These are phyloP conservation scores for Tragelaphus buxtoni DNA, from an alignment of 2,113 vertebrate species.

Conservation along the genomic window DNA sequence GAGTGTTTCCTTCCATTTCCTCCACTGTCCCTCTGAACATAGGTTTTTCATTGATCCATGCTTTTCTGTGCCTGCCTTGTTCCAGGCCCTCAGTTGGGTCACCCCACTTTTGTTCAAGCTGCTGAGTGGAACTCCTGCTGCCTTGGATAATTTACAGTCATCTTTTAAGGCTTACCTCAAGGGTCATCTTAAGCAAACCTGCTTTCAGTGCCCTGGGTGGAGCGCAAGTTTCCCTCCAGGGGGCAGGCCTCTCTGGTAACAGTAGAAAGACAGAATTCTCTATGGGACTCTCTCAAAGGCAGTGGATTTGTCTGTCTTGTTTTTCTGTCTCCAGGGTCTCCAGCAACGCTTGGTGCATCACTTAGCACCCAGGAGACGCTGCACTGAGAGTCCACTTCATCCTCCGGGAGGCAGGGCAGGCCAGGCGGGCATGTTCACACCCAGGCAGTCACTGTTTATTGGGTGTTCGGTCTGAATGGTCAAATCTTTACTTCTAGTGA, in stretches of 20 bases:
- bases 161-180: not conserved
- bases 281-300: not conserved
- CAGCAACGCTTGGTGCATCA: accelerated
- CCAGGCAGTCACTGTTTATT: not conserved
- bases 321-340: not conserved
- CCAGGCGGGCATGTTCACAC: accelerated
- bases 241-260: not conserved
- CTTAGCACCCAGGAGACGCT: not conserved
- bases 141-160: not conserved
- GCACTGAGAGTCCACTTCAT: too few species aligned
- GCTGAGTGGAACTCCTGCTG: not conserved
- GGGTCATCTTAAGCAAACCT: not conserved
- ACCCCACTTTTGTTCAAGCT: not conserved
- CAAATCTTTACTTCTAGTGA: not conserved
- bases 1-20: not conserved
- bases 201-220: not conserved
- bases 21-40: not conserved
- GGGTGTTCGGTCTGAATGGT: not conserved
- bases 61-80: not conserved
- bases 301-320: not conserved
- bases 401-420: not conserved
- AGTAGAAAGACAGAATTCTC: not conserved
- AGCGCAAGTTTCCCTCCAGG: not conserved
- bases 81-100: not conserved
- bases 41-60: not conserved